phyloP scores from a whole-genome alignment of 2,888 invertebrate species.

The Chloroclysta siterata region DNA sequence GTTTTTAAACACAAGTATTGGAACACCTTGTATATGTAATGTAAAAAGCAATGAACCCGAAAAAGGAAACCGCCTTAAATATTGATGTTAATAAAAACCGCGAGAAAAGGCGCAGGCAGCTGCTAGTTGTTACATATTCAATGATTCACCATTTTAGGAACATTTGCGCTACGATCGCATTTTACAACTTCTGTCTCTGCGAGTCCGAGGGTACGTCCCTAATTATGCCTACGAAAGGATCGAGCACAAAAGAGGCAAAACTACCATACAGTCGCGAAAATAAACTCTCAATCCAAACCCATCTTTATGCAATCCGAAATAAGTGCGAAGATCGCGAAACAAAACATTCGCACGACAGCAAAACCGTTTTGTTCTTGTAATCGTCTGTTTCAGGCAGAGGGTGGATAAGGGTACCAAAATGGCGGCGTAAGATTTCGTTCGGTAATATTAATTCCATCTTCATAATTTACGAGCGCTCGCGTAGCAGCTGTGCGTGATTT shows the following conservation, averaged over 20 bases:
- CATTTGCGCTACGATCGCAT: too few relatives aligned
- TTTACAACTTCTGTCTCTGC: constrained; percentile 2
- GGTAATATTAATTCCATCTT: constrained; percentile 83
- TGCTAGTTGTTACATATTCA: too few relatives aligned
- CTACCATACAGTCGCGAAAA: constrained; percentile 48
- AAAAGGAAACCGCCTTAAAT: too few relatives aligned
- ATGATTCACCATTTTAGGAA: too few relatives aligned
- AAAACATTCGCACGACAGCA: constrained; percentile 38
- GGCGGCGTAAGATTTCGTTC: constrained; percentile 83
- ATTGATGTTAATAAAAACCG: too few relatives aligned
- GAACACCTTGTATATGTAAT: too few relatives aligned
- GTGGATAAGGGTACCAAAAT: constrained; percentile 79
- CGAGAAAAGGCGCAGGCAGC: too few relatives aligned
- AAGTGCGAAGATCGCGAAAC: constrained; percentile 34
- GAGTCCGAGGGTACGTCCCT: constrained; percentile 71
- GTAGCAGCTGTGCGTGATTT: constrained; percentile 76
- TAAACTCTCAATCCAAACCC: constrained; percentile 38
- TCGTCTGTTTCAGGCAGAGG: constrained; percentile 79
- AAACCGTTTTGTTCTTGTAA: constrained; percentile 68
- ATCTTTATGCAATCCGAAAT: constrained; percentile 40
- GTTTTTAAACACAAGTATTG: too few relatives aligned
- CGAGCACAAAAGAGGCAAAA: constrained; percentile 71
- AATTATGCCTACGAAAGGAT: constrained; percentile 81
- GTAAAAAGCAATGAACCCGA: too few relatives aligned
- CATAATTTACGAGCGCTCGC: constrained; percentile 76